These are phyloP conservation scores for Stegana nigrithorax DNA, from an alignment of 2,888 invertebrate species.

Conservation along the genomic window DNA sequence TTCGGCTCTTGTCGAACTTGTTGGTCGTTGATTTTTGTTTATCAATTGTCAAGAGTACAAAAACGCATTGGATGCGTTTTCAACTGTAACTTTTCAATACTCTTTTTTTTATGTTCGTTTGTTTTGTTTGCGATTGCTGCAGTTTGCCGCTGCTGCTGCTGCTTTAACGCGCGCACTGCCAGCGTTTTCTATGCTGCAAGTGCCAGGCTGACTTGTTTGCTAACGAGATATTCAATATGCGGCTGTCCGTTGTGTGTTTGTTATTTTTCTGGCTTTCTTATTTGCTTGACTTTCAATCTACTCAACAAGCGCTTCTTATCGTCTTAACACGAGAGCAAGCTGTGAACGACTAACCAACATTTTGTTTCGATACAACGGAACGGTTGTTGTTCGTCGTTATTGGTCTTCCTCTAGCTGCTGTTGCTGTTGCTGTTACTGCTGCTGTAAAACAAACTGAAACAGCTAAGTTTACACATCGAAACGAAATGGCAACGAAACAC, in stretches of 20 bases:
- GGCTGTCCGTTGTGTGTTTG: background rate
- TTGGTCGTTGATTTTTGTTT: background rate
- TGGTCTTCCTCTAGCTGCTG: too few species aligned
- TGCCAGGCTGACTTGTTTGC: background rate
- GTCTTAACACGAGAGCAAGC: conserved; percentile 66
- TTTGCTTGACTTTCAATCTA: conserved; percentile 19
- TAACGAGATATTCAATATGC: background rate
- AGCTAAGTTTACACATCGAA: background rate
- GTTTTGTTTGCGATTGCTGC: background rate
- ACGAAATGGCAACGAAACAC: background rate
- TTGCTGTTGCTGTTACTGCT: too few species aligned
- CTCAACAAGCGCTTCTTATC: conserved; percentile 59
- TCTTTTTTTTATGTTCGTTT: background rate
- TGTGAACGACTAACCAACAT: conserved; percentile 64
- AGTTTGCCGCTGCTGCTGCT: background rate
- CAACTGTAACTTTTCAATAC: background rate
- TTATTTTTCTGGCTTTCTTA: background rate
- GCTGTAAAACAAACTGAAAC: background rate
- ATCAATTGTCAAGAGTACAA: background rate
- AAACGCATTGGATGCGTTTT: background rate
- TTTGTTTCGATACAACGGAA: conserved; percentile 8
- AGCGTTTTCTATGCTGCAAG: too few species aligned
- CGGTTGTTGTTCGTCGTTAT: conserved; percentile 38
- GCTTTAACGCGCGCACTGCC: background rate
- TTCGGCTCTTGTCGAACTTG: background rate